Conservation (phyloP, 2,888 invertebrate genomes). For the Antitype chi region DNA sequence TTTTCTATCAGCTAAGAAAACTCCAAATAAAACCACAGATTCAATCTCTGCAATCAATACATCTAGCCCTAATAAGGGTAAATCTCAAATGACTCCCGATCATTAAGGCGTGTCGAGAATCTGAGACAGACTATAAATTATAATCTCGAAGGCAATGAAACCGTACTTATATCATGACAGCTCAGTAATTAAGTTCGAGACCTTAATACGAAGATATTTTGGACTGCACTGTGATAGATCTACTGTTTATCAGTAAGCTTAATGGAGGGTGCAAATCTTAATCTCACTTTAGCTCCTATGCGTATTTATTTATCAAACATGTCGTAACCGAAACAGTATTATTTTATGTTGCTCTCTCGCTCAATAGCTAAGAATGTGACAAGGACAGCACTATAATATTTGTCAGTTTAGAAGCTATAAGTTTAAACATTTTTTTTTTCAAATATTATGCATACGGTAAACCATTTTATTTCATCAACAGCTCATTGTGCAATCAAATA, state of each 20-base stretch:
- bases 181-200: slow-evolving; percentile 32
- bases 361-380: background rate
- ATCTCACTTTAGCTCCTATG: background rate
- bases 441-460: too few species aligned
- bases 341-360: background rate
- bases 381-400: background rate
- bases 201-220: slow-evolving; percentile 27
- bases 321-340: background rate
- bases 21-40: background rate
- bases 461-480: too few species aligned
- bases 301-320: background rate
- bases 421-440: too few species aligned
- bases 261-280: background rate
- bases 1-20: background rate
- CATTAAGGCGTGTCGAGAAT: slow-evolving; percentile 47
- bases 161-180: slow-evolving; percentile 15
- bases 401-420: too few species aligned
- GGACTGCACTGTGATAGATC: slow-evolving; percentile 1
- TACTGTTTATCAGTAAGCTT: slow-evolving; percentile 6
- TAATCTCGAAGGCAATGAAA: slow-evolving; percentile 43
- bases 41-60: slow-evolving; percentile 41
- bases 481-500: too few species aligned
- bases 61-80: slow-evolving; percentile 33
- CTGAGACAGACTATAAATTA: slow-evolving; percentile 38
- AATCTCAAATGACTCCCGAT: slow-evolving; percentile 42